Conservation (phyloP, 2,888 invertebrate genomes). For the Epistrophe grossulariae region DNA sequence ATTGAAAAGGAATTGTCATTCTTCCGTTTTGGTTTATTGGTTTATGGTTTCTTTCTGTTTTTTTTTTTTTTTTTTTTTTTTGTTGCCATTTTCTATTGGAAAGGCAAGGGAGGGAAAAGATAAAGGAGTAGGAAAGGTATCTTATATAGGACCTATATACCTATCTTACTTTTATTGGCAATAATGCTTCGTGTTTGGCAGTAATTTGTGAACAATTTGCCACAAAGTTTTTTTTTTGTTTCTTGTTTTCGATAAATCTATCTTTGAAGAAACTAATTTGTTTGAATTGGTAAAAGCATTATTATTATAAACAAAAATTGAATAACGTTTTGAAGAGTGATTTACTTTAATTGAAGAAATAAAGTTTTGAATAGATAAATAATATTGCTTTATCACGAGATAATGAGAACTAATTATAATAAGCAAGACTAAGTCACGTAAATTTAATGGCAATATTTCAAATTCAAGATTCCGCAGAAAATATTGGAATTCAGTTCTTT, state of each 20-base stretch:
- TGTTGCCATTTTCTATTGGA: not conserved
- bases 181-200: slow-evolving; percentile 54
- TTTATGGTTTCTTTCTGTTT: slow-evolving; percentile 55
- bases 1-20: slow-evolving; percentile 75
- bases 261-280: slow-evolving; percentile 16
- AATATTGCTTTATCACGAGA: slow-evolving; percentile 4
- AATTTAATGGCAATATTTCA: not conserved
- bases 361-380: not conserved
- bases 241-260: not conserved
- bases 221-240: slow-evolving; percentile 8
- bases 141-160: not conserved
- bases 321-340: slow-evolving; percentile 18
- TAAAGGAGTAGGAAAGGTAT: not conserved
- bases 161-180: slow-evolving; percentile 21
- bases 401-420: not conserved
- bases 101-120: not conserved
- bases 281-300: slow-evolving; percentile 13
- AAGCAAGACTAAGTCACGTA: not conserved
- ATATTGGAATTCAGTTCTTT: not conserved
- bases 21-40: slow-evolving; percentile 74
- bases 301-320: not conserved
- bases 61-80: slow-evolving; percentile 21
- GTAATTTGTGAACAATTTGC: slow-evolving; percentile 66
- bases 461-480: not conserved
- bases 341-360: slow-evolving; percentile 29